Evolutionary conservation across 2,888 invertebrate species (phyloP).

Genomic region (Sthenelais limicola): DNA sequence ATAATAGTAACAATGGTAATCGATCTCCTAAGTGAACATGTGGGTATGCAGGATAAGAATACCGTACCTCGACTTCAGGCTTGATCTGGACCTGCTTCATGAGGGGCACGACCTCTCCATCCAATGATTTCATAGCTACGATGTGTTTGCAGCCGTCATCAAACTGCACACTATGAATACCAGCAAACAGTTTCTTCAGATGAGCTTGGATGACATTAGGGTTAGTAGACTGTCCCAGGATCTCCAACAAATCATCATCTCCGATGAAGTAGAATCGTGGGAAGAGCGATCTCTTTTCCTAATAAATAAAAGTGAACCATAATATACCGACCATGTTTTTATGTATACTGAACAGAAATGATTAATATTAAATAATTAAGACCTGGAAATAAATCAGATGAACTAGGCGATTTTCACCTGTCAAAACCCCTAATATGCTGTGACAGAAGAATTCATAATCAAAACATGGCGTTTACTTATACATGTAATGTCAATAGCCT

Average conservation of each 20-base stretch:
- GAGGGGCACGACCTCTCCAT: constrained; percentile 83
- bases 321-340: no score
- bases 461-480: no score
- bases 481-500: no score
- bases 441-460: no score
- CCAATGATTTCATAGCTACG: constrained; percentile 82
- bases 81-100: constrained; percentile 81
- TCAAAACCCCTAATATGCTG: no score
- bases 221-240: constrained; percentile 93
- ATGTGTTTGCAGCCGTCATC: constrained; percentile 76
- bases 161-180: constrained; percentile 78
- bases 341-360: no score
- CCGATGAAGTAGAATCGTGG: constrained; percentile 97
- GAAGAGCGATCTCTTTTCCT: constrained; percentile 94
- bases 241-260: constrained; percentile 96
- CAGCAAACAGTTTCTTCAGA: constrained; percentile 94
- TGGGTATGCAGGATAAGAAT: neutral
- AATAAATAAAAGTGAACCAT: constrained; percentile 50
- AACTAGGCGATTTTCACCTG: no score
- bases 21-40: no score
- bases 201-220: constrained; percentile 93
- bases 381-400: no score
- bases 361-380: no score
- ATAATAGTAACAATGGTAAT: no score
- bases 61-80: constrained; percentile 82